These are phyloP conservation scores for Eristalis tenax DNA, from an alignment of 2,888 invertebrate genomes.

Conservation along the genomic window DNA sequence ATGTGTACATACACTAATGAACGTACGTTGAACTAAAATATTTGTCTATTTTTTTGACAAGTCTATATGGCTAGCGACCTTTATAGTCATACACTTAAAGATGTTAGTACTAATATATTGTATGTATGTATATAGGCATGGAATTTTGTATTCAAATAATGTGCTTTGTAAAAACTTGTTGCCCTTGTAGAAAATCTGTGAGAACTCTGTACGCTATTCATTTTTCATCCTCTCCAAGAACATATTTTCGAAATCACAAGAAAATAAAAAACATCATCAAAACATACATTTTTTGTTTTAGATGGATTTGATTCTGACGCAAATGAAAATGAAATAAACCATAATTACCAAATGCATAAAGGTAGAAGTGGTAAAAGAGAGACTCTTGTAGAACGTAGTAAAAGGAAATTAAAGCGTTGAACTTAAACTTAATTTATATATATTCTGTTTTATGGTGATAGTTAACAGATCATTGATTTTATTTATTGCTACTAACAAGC, in stretches of 20 bases:
- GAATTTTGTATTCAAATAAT: constrained; percentile 46
- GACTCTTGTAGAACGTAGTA: constrained; percentile 6
- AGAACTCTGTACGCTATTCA: neutral
- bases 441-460: neutral
- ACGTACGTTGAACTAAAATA: too few relatives aligned
- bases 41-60: neutral
- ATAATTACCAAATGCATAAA: constrained; percentile 15
- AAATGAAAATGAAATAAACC: neutral
- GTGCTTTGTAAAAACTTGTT: constrained; percentile 60
- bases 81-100: neutral
- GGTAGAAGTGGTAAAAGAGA: constrained; percentile 6
- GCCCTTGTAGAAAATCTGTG: constrained; percentile 11
- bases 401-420: constrained; percentile 8
- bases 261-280: neutral
- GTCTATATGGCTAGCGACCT: neutral
- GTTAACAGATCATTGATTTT: neutral
- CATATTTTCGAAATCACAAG: neutral
- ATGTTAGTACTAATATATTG: neutral
- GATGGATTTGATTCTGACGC: neutral
- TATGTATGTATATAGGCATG: neutral
- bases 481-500: neutral
- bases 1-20: too few relatives aligned
- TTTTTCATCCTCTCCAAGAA: neutral
- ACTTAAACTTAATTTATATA: neutral
- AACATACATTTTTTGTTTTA: neutral